Conservation (phyloP, 1,140 invertebrate species). For the Apolygus lucorum region DNA sequence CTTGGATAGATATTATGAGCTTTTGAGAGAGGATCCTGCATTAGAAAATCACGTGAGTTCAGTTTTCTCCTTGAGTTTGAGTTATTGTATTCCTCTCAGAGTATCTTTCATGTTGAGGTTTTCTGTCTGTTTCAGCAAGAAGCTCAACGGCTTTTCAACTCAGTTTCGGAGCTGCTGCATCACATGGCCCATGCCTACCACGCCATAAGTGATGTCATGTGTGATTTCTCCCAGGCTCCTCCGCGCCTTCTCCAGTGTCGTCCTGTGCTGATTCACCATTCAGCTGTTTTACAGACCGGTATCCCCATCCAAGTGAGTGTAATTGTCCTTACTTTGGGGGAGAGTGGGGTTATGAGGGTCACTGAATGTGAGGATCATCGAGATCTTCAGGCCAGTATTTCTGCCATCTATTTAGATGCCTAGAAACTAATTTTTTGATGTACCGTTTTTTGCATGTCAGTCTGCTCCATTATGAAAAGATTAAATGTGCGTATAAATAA, state of each 20-base stretch:
- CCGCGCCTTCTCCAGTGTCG: constrained; percentile 61
- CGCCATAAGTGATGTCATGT: constrained; percentile 73
- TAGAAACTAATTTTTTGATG: no score
- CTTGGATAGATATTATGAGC: constrained; percentile 48
- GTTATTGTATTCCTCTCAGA: no score
- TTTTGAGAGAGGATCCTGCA: constrained; percentile 50
- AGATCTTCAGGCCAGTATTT: no score
- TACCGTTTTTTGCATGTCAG: no score
- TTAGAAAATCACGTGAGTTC: constrained; percentile 44
- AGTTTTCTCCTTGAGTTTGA: no score
- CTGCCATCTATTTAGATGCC: no score
- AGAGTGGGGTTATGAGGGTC: no score
- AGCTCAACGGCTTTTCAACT: constrained; percentile 55
- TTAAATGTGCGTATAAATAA: no score
- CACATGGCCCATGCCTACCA: constrained; percentile 79
- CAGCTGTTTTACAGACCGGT: constrained; percentile 49
- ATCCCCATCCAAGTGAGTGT: constrained; percentile 59
- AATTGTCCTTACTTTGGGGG: no score
- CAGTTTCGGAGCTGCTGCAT: constrained; percentile 70
- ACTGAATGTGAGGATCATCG: no score
- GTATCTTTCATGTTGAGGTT: background rate
- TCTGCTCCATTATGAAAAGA: no score
- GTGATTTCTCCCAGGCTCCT: constrained; percentile 56
- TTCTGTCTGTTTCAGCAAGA: constrained; percentile 39
- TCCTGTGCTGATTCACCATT: constrained; percentile 62